Percentiles rank a stretch among this genome's conserved stretches.
These are phyloP conservation scores for Rhinoderma darwinii DNA, from an alignment of 2,113 vertebrate genomes.

Conservation along the genomic window DNA sequence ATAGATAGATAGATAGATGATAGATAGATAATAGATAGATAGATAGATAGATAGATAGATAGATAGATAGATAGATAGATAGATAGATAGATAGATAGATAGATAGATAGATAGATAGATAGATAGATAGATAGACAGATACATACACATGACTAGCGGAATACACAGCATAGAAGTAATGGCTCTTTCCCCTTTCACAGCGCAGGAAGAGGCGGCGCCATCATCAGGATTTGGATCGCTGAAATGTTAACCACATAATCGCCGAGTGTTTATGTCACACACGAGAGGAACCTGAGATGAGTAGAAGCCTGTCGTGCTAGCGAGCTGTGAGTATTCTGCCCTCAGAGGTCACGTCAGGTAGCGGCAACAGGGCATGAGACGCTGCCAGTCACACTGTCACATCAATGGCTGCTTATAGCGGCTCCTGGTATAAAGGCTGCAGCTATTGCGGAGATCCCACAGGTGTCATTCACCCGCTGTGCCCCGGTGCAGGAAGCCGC, in stretches of 20 bases:
- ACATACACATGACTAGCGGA: too few species aligned
- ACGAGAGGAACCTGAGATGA: background rate
- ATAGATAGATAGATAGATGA: too few species aligned
- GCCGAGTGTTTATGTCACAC: background rate
- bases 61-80: too few species aligned
- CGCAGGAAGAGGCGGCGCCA: background rate
- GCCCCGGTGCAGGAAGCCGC: too few species aligned
- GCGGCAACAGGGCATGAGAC: too few species aligned
- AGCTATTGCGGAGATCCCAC: background rate
- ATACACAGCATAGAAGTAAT: too few species aligned
- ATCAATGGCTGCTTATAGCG: background rate
- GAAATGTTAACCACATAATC: background rate
- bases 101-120: too few species aligned
- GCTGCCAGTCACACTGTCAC: background rate
- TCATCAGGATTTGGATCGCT: background rate
- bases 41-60: too few species aligned
- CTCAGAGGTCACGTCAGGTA: background rate
- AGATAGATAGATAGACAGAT: too few species aligned
- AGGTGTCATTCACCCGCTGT: background rate
- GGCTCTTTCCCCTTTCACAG: too few species aligned
- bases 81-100: too few species aligned
- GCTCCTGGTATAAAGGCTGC: background rate
- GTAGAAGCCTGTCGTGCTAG: background rate
- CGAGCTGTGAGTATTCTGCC: background rate
- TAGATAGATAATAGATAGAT: too few species aligned